Conservation (phyloP, 2,797 vertebrate genomes). For the Etheostoma nigrum region DNA sequence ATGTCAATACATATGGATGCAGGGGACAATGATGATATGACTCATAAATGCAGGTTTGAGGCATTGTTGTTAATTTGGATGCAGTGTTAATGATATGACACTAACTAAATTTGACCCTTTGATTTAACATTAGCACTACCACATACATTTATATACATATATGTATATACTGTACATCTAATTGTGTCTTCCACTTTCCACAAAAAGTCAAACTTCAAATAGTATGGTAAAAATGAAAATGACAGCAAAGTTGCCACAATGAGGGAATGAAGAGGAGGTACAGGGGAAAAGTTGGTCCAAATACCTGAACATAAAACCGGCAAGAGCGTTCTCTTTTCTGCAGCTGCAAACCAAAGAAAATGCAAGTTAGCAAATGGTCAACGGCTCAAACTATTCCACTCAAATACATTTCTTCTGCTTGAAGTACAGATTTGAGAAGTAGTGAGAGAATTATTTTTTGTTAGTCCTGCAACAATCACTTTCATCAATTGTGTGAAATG, state of each 20-base stretch:
- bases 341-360: slow-evolving; percentile 90
- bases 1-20: slow-evolving; percentile 31
- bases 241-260: slow-evolving; percentile 15
- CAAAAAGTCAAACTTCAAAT: slow-evolving; percentile 66
- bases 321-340: slow-evolving; percentile 99
- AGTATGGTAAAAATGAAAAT: slow-evolving; percentile 14
- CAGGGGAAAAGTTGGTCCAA: slow-evolving; percentile 69
- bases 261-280: slow-evolving; percentile 20
- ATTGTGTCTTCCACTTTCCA: neutral
- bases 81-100: neutral
- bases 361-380: slow-evolving; percentile 61
- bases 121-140: neutral
- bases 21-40: slow-evolving; percentile 22
- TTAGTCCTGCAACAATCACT: slow-evolving; percentile 13
- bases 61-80: slow-evolving; percentile 6
- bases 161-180: too few relatives aligned
- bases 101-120: slow-evolving; percentile 61
- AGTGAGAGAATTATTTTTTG: slow-evolving; percentile 50
- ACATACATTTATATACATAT: too few relatives aligned
- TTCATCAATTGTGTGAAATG: slow-evolving; percentile 31
- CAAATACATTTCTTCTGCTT: slow-evolving; percentile 37
- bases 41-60: slow-evolving; percentile 3
- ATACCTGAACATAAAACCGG: slow-evolving; percentile 99
- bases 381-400: slow-evolving; percentile 73
- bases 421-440: slow-evolving; percentile 78